Base-by-base conservation (phyloP, 2,113 vertebrate species). In the Regulus satrapa region DNA sequence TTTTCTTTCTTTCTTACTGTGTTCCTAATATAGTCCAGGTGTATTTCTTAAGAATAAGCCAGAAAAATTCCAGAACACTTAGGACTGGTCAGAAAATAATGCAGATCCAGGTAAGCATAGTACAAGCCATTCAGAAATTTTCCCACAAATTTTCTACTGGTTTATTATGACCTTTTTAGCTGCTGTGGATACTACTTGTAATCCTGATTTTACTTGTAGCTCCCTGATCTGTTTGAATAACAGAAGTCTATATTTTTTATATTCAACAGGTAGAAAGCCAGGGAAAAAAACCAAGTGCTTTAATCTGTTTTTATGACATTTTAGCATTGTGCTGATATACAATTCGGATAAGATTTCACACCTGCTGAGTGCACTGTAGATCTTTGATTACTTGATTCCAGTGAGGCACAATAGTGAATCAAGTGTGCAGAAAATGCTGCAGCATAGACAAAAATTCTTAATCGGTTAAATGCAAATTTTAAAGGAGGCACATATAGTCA, bases 261-360 rank as follows among this genome's bases (percentile, higher is more conserved):
- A 28, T 77, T 68, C 67, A 76, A 56, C 19, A 48, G 1, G 1
- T 34, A 56, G 45, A 89, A 64, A 24, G 17, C 34, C 48, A 51
- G 56, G 56, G n/a, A n/a, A 58, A 52, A 76, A 61, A 4, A 0
- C 0, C 1, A 4, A 62, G 56, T 43, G 6, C 24, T 85, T 84
- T 61, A 29, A 36, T 77, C n/a, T 92, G 19, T 46, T 85, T 85
- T 81, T 61, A 40, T 61, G 49, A 29, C 14, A 38, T 24, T 48
- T 55, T 5, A 74, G 12, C 29, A 12, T 6, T 36, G 56, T 28
- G 20, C 28, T 73, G 12, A 69, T 76, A 34, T 24, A 61, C 24
- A 63, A 3, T 80, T 77, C 68, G 76, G 49, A 2, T 40, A 52
- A 54, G 46, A 69, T 58, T 87, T 92, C 67, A 58, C 36, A 55